Evolutionary conservation across 1,140 invertebrate genomes (phyloP), one percentile per base, ranked within the genome.

Genomic region (Stenopsyche tienmushanensis): DNA sequence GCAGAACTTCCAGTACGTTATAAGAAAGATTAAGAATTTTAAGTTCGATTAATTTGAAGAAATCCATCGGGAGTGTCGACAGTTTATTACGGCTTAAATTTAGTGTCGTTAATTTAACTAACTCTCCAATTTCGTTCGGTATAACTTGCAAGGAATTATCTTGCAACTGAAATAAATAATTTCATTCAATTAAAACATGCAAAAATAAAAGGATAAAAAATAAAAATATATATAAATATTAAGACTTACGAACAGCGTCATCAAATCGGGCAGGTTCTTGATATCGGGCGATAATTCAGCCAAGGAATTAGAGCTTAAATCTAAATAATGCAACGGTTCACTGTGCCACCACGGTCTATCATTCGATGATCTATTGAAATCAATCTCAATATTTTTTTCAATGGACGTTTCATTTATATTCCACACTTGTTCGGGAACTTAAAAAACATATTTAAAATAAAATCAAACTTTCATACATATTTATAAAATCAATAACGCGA

Each of bases 311-410:
- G 86, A 92, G 66, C 91, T 91, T 26, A 95, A 79, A 73, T 94
- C 90, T 57, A 95, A 80, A 72, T 86, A 86, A 50, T 84, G 90
- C 2, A 95, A 76, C 1, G 89, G 85, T 67, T 89, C 86, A 72
- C 89, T 85, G 74, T 92, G 91, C 93, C 93, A 96, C 93, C 93
- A 96, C 47, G 85, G 83, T 62, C 85, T 83, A 42, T 83, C 80
- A 29, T 84, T 83, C 41, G 88, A 85, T 13, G 77, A 76, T 20
- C 77, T 75, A 65, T 86, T 82, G 68, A 89, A 86, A 72, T 91
- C 88, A 7, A 90, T 79, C 24, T 85, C 80, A 72, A 88, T 72
- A 73, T 87, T 80, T 78, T 88, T 79, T 73, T 85, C 82, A 67
- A 68, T 25, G 74, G 87, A 82, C 66, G 90, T 80, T 68, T 90